Base-by-base conservation (phyloP, 1,140 invertebrate genomes). In the Cherax destructor region DNA sequence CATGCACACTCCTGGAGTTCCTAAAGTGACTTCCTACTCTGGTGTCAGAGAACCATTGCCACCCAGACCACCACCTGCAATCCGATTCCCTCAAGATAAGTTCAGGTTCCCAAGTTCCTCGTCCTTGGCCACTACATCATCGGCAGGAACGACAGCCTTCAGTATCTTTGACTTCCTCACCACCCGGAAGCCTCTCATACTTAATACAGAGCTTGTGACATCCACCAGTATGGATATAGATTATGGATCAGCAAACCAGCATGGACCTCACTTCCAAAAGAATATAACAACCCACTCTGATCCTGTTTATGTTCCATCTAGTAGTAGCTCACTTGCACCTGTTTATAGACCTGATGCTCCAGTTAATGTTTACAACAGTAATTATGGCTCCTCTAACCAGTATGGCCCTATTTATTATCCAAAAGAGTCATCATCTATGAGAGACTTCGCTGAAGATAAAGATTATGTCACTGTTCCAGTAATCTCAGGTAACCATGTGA, bases 171-270 rank as follows among this genome's bases (percentile, higher is more conserved):
- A 92, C 78, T 50, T 93, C 16, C 89, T 92, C 72, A 92, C 88
- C 78, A 93, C 91, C 18, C 81, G 83, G 41, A 93, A 92, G 87
- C 93, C 93, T 72, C 81, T 92, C 65, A 92, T 93, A 50, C 76
- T 93, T 4, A 88, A 93, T 65, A 93, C 93, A 16, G 93, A 93
- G 50, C 83, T 93, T 18, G 92, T 93, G 24, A 93, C 93, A 5
- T 91, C 93, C 13, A 91, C 91, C 24, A 93, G 93, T 69, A 88
- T 86, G 7, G 91, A 93, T 41, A 79, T 93, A 16, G 78, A 88
- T 24, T 92, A 78, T 72, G 91, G 87, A 16, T 80, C 81, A 49
- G 61, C 91, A 30, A 76, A 72, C 56, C 18, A 21, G 24, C 1
- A 69, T 10, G 49, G 21, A 6, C 47, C 13, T 10, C 61, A 74